Percentiles rank a stretch among this genome's conserved stretches.
phyloP scores from a whole-genome alignment of 2,888 invertebrate species.

The Hirtodrosophila cameraria region DNA sequence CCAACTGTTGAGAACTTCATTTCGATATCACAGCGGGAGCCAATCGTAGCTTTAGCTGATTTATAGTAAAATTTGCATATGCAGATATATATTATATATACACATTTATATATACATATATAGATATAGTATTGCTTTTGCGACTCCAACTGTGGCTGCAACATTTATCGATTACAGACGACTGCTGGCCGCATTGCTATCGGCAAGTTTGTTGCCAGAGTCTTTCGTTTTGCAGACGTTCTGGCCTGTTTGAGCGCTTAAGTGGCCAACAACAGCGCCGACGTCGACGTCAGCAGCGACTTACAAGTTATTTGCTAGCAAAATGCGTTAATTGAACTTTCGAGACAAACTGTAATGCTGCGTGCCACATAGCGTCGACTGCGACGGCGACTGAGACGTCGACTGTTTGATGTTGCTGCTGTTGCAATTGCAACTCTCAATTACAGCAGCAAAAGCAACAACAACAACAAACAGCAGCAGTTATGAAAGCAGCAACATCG shows the following conservation, averaged over 20 bases:
- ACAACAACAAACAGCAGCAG: conserved; percentile 20
- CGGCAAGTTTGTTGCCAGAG: conserved; percentile 75
- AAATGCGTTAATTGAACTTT: conserved; percentile 79
- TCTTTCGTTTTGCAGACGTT: conserved; percentile 79
- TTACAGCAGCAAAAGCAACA: conserved; percentile 42
- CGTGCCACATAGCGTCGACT: conserved; percentile 50
- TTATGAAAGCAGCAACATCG: conserved; percentile 67
- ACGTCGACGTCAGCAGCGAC: too few relatives aligned
- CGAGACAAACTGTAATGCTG: conserved; percentile 78
- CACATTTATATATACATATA: not conserved
- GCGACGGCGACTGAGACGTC: too few relatives aligned
- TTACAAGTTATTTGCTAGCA: conserved; percentile 48
- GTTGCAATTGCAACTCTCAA: conserved; percentile 49
- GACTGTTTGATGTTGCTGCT: too few relatives aligned
- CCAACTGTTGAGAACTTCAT: conserved; percentile 72
- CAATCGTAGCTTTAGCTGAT: conserved; percentile 57
- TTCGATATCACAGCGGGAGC: conserved; percentile 69
- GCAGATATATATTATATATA: conserved; percentile 39
- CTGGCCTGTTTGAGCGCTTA: conserved; percentile 80
- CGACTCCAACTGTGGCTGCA: not conserved
- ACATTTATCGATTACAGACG: conserved; percentile 18
- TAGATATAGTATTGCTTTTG: not conserved
- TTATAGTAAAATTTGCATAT: conserved; percentile 79
- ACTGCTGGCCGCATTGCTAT: not conserved
- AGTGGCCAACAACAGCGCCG: conserved; percentile 54